These are phyloP conservation scores for Noctua janthina DNA, from an alignment of 2,888 invertebrate species.

Conservation along the genomic window DNA sequence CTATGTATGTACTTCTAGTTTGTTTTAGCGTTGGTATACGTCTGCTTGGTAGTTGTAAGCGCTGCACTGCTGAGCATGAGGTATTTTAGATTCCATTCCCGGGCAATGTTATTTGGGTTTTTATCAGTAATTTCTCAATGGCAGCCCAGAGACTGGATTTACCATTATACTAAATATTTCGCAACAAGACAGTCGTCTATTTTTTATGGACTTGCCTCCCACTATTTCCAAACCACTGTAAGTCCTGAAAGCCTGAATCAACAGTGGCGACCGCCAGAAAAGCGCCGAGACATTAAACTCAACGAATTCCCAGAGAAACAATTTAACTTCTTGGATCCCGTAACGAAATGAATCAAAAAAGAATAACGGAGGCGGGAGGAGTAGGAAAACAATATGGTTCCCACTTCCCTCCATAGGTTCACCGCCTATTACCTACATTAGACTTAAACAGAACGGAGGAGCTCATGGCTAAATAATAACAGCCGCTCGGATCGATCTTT, in stretches of 20 bases:
- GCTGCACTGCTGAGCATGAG: not conserved
- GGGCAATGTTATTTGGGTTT: not conserved
- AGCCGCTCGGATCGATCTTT: no score
- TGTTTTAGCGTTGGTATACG: not conserved
- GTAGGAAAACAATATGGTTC: not conserved
- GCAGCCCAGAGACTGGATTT: not conserved
- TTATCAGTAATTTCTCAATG: not conserved
- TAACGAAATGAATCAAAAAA: not conserved
- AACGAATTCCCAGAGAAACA: not conserved
- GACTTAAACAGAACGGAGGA: not conserved
- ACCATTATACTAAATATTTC: not conserved
- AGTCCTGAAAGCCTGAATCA: not conserved
- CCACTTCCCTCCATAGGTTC: not conserved
- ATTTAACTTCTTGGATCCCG: not conserved
- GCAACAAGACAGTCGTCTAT: not conserved
- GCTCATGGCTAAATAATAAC: no score
- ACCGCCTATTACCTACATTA: not conserved
- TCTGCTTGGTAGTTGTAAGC: not conserved
- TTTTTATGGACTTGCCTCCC: not conserved
- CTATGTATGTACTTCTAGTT: not conserved
- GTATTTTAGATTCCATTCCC: not conserved
- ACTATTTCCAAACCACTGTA: not conserved
- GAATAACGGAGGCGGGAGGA: not conserved
- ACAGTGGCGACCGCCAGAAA: no score
- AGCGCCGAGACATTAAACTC: no score